Evolutionary conservation across 2,888 invertebrate genomes (phyloP), one percentile per base, ranked within the genome.

Genomic region (Phragmatobia fuliginosa): DNA sequence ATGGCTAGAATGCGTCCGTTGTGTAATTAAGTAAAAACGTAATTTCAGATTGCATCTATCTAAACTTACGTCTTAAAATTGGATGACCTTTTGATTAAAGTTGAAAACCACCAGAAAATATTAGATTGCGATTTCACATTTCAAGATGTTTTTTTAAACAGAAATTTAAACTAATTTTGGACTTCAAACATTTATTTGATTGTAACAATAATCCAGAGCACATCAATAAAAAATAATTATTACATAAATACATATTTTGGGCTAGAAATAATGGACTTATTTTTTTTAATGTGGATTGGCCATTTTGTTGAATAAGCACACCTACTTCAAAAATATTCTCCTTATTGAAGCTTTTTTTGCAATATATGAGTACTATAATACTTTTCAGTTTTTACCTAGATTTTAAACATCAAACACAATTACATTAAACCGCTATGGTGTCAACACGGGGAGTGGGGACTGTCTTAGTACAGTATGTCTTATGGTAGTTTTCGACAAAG

Each of bases 31-130:
- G 65, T 31, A 28, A 14, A 38, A 21, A 65, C 21, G 64, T 56
- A 65, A 65, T 36, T 16, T 65, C 25, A 52, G 25, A 52, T 33
- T 56, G 16, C 28, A 25, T 56, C 52, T 14, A 45, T 21, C n/a
- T n/a, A n/a, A 49, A 49, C 45, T 49, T 32, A 45, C 49, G 33
- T 32, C 32, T 62, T 38, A 28, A 8, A 31, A 38, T 49, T 49
- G 7, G n/a, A 49, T 49, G 36, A 64, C 64, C 64, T 64, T 65
- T 36, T 36, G 56, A 33, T 16, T 25, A 16, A 56, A 56, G 52
- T 65, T 41, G 14, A 52, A 52, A 3, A 25, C 11, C 25, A 49
- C 2, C 21, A 52, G 11, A 25, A 52, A 52, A 52, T 49, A n/a
- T 49, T n/a, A 25, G 14, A 49, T 14, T 25, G 3, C 4, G 11